Evolutionary conservation across 35 echinoderm and acorn worm species (phyloP).

Genomic region (Stichopus chloronotus): DNA sequence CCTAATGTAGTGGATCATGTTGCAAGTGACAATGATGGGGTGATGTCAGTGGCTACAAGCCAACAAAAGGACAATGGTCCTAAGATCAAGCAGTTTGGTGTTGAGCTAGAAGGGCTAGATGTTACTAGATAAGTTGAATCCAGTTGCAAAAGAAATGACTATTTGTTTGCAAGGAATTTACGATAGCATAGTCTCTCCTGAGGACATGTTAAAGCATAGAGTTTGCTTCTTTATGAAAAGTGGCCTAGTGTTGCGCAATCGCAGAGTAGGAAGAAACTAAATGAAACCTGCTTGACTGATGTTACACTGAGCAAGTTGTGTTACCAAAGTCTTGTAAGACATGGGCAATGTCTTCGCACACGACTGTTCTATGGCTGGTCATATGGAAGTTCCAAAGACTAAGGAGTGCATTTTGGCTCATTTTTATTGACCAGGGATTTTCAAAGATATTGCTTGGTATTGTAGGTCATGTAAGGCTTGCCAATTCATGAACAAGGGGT

Average conservation of each 20-base stretch:
- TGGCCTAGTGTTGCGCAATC: neutral
- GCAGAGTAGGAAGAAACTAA: neutral
- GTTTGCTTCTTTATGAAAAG: neutral
- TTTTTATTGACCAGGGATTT: slow-evolving; percentile 60
- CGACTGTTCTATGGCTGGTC: slow-evolving; percentile 59
- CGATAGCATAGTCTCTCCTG: neutral
- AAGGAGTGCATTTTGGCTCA: slow-evolving; percentile 26
- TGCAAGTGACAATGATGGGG: neutral
- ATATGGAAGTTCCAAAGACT: slow-evolving; percentile 54
- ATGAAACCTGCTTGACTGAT: no score
- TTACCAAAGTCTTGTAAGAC: slow-evolving; percentile 21
- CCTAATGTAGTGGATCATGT: neutral
- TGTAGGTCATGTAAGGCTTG: slow-evolving; percentile 43
- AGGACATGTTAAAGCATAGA: neutral
- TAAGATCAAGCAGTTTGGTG: neutral
- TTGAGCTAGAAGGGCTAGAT: neutral
- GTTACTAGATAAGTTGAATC: neutral
- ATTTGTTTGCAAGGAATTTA: neutral
- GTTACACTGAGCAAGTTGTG: slow-evolving; percentile 8
- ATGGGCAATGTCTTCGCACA: slow-evolving; percentile 45
- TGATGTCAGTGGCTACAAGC: neutral
- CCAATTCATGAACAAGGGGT: slow-evolving; percentile 35
- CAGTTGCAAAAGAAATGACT: slow-evolving; percentile 10
- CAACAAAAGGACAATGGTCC: neutral
- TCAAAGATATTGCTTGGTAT: slow-evolving; percentile 41